Evolutionary conservation across 2,888 invertebrate species (phyloP), one percentile per base, ranked within the genome.

Genomic region (Minunthozetes semirufus): DNA sequence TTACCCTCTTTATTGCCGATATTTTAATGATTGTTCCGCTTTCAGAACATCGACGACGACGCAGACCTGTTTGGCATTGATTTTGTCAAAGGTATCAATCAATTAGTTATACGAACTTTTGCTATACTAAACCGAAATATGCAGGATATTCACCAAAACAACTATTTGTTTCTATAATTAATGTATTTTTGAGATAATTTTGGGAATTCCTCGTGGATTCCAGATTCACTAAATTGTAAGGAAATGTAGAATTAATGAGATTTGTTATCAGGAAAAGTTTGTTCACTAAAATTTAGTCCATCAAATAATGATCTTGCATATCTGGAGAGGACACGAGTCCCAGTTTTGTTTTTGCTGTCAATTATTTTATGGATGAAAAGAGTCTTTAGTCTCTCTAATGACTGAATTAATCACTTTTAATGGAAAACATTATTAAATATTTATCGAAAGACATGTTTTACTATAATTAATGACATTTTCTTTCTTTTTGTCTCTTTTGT

Each of bases 41-140:
- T 27, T 8, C 56, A 72, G 76, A 80, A 81, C 19, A 81, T 81
- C 56, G 81, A 81, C 72, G 81, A 80, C 59, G 80, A 81, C 70
- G 79, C 79, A 25, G 80, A 81, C 71, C 56, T 78, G 17, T 80
- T 77, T 74, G 85, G 85, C n/a, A 94, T 94, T 79, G 94, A 94
- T 83, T 94, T 95, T 83, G 94, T 95, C 0, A 94, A 94, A 75
- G 72, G 71, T 75, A 59, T 56, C 9, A 25, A n/a, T 19, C 19
- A 63, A 13, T 27, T 59, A 27, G 3, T 59, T 59, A 9, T 19
- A n/a, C 4, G 4, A 50, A 50, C n/a, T 50, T 27, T 56, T 19
- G 4, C 15, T 59, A 5, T n/a, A 56, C 56, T 27, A 5, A 25
- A 27, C 4, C 8, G 13, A 50, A 1, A 19, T 50, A n/a, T 19